Evolutionary conservation across 2,113 vertebrate species (phyloP), one percentile per base, ranked within the genome.

Genomic region (Reinhardtius hippoglossoides): DNA sequence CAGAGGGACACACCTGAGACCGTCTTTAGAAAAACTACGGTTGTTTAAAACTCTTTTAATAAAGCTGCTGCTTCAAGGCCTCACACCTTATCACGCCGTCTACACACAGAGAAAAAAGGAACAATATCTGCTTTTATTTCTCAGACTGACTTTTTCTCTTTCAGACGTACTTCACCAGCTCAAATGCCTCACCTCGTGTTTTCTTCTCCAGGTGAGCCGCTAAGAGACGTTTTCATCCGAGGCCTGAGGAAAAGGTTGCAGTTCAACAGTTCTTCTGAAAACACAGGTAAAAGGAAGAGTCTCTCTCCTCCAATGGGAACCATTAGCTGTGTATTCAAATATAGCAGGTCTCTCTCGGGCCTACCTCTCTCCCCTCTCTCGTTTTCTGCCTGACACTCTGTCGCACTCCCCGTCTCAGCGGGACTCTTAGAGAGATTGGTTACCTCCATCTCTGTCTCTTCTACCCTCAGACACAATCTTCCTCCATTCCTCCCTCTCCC

Each of bases 401-500:
- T 82, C 81, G 20, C 67, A 18, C 52, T 75, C 56, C 78, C 16
- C 10, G 26, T 80, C 88, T 86, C 83, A 79, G 76, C 10, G 71
- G 77, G 82, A 70, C 81, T 77, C 82, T 89, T 79, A 75, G 42
- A 82, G 78, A 85, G 84, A 90, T 82, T 83, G 82, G 76, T 82
- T 83, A 82, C 80, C 89, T 82, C 72, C 74, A 40, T 78, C 83
- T 82, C n/a, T 23, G 74, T 78, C 84, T 82, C 24, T 20, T 63
- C 65, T 74, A 75, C 59, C 62, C 64, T 74, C 76, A 78, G 61
- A 87, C 77, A 74, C 72, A 81, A 20, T 87, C 82, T 74, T 21
- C 50, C 70, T 73, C 46, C 16, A 6, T 67, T 76, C 12, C 44
- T n/a, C 24, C 26, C 14, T 60, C 50, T 78, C 20, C 74, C 58